phyloP scores from a whole-genome alignment of 2,113 vertebrate genomes.

The Geothlypis trichas region DNA sequence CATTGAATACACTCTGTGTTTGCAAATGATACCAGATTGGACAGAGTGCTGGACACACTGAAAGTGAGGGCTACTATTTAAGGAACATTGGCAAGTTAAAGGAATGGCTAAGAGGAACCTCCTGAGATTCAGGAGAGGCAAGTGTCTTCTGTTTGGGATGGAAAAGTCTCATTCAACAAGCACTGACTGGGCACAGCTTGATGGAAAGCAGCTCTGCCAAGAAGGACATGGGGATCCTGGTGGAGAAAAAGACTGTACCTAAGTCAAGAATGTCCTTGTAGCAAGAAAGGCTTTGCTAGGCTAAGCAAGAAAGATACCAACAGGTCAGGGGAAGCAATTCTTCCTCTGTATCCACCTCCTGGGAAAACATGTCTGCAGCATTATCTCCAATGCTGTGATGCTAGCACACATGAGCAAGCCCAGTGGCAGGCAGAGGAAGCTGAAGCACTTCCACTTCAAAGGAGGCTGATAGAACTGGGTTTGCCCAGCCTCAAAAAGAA shows the following conservation, averaged over 20 bases:
- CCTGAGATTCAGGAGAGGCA: not conserved
- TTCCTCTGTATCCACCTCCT: not conserved
- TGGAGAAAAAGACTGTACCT: not conserved
- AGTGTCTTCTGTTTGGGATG: too few species aligned
- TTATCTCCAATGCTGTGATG: not conserved
- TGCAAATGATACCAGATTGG: not conserved
- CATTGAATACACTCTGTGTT: not conserved
- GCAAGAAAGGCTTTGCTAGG: not conserved
- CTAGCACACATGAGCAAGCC: not conserved
- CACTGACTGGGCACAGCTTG: not conserved
- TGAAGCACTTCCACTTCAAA: not conserved
- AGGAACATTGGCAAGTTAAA: not conserved
- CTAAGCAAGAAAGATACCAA: not conserved
- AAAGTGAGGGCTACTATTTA: not conserved
- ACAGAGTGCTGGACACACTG: not conserved
- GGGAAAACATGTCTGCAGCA: not conserved
- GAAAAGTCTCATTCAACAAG: not conserved
- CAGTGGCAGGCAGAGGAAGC: not conserved
- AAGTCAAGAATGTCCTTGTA: not conserved
- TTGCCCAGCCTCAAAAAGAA: not conserved
- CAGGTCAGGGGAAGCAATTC: not conserved
- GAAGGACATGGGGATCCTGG: not conserved
- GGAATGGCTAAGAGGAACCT: not conserved
- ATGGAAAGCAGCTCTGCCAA: not conserved
- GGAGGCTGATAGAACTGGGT: not conserved